Evolutionary conservation across 2,888 invertebrate species (phyloP), one percentile per base, ranked within the genome.

Genomic region (Dryocosmus kuriphilus): DNA sequence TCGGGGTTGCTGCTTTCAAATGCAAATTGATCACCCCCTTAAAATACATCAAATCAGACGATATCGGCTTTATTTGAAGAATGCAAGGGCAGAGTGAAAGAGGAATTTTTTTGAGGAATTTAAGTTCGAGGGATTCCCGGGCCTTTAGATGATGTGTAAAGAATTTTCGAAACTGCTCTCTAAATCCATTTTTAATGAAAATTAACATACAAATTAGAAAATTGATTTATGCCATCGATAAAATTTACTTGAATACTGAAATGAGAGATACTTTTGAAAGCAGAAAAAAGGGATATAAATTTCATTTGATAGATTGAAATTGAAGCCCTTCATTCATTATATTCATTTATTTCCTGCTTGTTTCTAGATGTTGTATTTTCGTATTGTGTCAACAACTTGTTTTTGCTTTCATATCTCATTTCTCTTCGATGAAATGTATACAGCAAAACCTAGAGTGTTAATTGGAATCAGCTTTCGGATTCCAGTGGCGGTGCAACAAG

Each of bases 11-110:
- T 80, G 84, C 86, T 90, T 89, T 90, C 88, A 89, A 84, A 89
- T 90, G 89, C 86, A 90, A 90, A 90, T 89, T 86, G 85, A 87
- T 87, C 84, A n/a, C 46, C 62, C 75, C 55, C 46, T 74, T 16
- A 46, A 71, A 51, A 71, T 51, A 71, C 11, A 51, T 71, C 14
- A 63, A 63, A 63, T 35, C 27, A 62, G 55, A 38, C 75, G 51
- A 71, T 27, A 60, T 74, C 38, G 60, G 60, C 32, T 61, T 35
- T 74, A 74, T 74, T 74, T 61, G 74, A 19, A 57, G 38, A 57
- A 74, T 74, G 16, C 35, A 32, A 32, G 24, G 16, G 32, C 55
- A 30, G 11, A 32, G 32, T 32, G 35, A 41, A 41, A 9, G 16
- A 16, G 6, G 16, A 41, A 41, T 41, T 41, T 4, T 4, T 6